Base-by-base conservation (phyloP, 1,140 invertebrate genomes). In the Rhyacophila brunnea region DNA sequence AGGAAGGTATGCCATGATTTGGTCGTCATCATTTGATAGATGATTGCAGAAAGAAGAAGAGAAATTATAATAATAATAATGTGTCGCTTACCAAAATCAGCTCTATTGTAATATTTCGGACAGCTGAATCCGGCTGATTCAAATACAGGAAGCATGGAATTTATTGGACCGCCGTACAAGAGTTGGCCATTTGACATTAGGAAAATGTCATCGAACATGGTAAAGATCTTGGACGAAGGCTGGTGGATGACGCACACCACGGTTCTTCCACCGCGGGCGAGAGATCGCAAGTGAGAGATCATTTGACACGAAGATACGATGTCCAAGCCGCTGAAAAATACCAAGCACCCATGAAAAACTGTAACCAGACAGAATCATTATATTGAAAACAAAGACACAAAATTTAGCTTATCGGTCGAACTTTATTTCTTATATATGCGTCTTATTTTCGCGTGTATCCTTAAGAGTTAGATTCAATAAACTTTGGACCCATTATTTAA, bases 231-330 rank as follows among this genome's bases (percentile, higher is more conserved):
- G 14, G 92, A 92, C 45, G 89, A 92, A 0, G 93, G 93, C 68
- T 96, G 93, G 76, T 96, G 93, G 60, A 96, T 88, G 7, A 91
- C 87, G 67, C 91, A 93, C 2, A 90, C 85, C 18, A 96, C 85
- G 0, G 89, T 92, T 32, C 90, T 80, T 0, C 91, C 91, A 15
- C 82, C 82, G 34, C 75, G 73, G 0, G 91, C 88, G 40, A 95
- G 79, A 5, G 78, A 75, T 58, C 86, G 85, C 9, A 91, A 68
- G 4, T 88, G 74, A 14, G 73, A 83, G 10, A 91, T 80, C 18
- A 87, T 82, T 65, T 86, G 90, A 81, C 81, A 85, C 64, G 83
- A 89, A 55, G 85, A 85, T 57, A 74, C 83, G 62, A 88, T 90
- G 67, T 93, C 91, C 34, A 93, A 74, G 0, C 91, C 90, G 69